Evolutionary conservation across 2,113 vertebrate species (phyloP).

Genomic region (Siniperca knerii): DNA sequence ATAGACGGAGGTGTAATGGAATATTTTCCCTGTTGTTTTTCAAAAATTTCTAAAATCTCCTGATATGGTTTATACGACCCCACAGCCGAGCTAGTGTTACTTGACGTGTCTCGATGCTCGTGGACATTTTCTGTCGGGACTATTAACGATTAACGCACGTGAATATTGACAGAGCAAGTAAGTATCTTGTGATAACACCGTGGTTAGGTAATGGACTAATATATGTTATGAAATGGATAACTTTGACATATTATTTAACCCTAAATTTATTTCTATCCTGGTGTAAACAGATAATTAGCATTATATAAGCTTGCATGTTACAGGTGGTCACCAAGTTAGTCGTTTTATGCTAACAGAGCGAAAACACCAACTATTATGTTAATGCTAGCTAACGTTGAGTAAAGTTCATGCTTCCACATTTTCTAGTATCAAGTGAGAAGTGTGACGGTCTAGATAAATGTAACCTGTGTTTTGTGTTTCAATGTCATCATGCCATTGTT

Average conservation of each 20-base stretch:
- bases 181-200: slow-evolving; percentile 25
- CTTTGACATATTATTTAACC: background rate
- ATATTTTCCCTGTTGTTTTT: background rate
- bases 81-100: background rate
- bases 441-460: background rate
- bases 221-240: background rate
- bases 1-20: slow-evolving; percentile 3
- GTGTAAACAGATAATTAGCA: background rate
- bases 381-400: background rate
- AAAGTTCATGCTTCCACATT: background rate
- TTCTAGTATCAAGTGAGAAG: background rate
- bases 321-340: background rate
- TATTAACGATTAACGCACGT: slow-evolving; percentile 1
- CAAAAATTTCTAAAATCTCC: background rate
- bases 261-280: background rate
- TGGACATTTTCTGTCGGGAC: slow-evolving; percentile 25
- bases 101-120: background rate
- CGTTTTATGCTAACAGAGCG: background rate
- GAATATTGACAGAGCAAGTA: slow-evolving; percentile 40
- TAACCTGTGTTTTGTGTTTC: background rate
- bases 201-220: background rate
- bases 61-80: background rate
- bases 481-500: background rate
- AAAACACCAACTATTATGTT: background rate
- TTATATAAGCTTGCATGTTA: background rate